Base-by-base conservation (phyloP, 2,113 vertebrate genomes). In the Callionymus lyra region DNA sequence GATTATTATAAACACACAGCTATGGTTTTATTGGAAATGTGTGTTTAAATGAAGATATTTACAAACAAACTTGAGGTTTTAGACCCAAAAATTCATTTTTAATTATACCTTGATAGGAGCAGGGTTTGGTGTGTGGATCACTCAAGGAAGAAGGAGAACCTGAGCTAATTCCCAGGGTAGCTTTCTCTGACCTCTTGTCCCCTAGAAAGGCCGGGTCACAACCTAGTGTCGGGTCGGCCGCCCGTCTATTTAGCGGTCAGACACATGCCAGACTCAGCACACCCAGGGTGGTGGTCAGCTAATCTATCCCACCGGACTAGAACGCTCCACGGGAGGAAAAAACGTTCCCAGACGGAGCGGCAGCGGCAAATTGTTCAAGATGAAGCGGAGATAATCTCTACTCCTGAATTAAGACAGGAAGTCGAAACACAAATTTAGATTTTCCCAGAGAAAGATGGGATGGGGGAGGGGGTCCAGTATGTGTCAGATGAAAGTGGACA, bases 381-480 rank as follows among this genome's bases (percentile, higher is more conserved):
- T 53, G 41, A 53, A 21, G 9, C 50, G 41, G 49, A 21, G 9
- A 40, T 46, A 34, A 44, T 34, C 12, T 41, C 15, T 58, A 18
- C 56, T 14, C 47, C 41, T 40, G 11, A 41, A 47, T 45, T 16
- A 33, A 35, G 39, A 63, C 61, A 72, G 68, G 73, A 80, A 77
- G 59, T 61, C 50, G 52, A 35, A 19, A 31, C 51, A 48, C 53
- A 68, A 64, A 71, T 48, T n/a, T n/a, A n/a, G n/a, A 47, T 50
- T 53, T 72, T 76, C 65, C 56, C 73, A 76, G 53, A 64, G 21
- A 44, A 34, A 14, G 9, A 41, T n/a, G 10, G 41, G 10, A 36
- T 0, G 2, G 41, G 43, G 14, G 19, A 2, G 0, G 16, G 6
- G 21, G 21, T n/a, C n/a, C 21, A 5, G 8, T 27, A 8, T 27